Evolutionary conservation across 2,113 vertebrate species (phyloP).

Genomic region (Hippocampus zosterae): DNA sequence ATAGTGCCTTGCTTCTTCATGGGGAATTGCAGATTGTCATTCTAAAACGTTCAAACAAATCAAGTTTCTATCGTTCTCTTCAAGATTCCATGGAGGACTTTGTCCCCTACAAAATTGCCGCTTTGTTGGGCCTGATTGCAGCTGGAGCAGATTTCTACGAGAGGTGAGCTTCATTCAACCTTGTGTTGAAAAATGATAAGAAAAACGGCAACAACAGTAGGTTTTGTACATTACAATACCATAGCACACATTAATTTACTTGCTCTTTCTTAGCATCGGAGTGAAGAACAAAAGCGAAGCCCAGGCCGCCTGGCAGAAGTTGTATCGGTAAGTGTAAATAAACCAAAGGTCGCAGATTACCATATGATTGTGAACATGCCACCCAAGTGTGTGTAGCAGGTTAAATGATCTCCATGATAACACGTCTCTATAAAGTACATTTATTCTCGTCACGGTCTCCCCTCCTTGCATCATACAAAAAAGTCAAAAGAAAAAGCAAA

Average conservation of each 20-base stretch:
- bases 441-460: too few relatives aligned
- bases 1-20: too few relatives aligned
- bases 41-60: not conserved
- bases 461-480: not conserved
- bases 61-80: not conserved
- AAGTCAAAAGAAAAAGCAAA: too few relatives aligned
- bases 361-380: not conserved
- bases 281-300: slow-evolving; percentile 66
- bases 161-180: slow-evolving; percentile 37
- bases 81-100: slow-evolving; percentile 55
- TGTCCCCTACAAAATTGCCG: slow-evolving; percentile 55
- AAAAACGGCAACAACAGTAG: not conserved
- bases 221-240: not conserved
- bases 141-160: slow-evolving; percentile 55
- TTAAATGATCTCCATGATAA: not conserved
- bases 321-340: slow-evolving; percentile 58
- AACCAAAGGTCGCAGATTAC: not conserved
- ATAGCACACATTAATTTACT: not conserved
- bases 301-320: slow-evolving; percentile 59
- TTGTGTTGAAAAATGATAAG: not conserved
- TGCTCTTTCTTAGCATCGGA: slow-evolving; percentile 47
- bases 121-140: slow-evolving; percentile 60
- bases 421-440: too few relatives aligned
- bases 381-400: not conserved
- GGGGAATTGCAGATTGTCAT: too few relatives aligned